Base-by-base conservation (phyloP, 37 sponge, comb jelly and placozoan species). In the Corticium candelabrum region DNA sequence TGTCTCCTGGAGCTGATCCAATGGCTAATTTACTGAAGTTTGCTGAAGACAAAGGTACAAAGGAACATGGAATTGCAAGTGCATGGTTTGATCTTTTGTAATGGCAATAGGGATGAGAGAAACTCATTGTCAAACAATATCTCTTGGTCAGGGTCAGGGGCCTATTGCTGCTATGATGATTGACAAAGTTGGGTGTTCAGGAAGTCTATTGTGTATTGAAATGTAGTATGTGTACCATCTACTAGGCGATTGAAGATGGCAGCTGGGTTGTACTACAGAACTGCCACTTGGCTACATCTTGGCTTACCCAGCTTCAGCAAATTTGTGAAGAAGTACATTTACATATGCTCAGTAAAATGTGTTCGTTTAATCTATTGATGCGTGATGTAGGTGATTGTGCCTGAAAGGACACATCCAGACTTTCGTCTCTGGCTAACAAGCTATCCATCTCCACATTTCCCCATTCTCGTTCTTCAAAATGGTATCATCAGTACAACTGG, bases 111-210 rank as follows among this genome's bases (percentile, higher is more conserved):
- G 62, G 15, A 50, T 50, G 62, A 21, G 62, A 21, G 62, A 21
- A 27, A 21, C 11, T 27, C 62, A 21, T 11, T 50, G 62, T 21
- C 11, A 50, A 27, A 50, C 62, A 37, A 82, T 85, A 3, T 82
- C 86, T 39, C 81, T 85, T 36, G 86, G 86, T 15, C 86, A 85
- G 62, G 86, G 86, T 31, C 86, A 85, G 67, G 86, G 86, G n/a
- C 86, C 86, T 7, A 82, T 85, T 32, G 86, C 86, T 2, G 81
- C 56, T 67, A 57, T 67, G 40, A 83, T 82, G 81, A 85, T 85
- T 67, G 37, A 85, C 7, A 68, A 85, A 21, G 62, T 50, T 11
- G 15, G 62, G 15, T 11, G 21, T 50, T 15, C 36, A 27, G 21
- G 11, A 27, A 27, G 62, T 21, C 21, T 50, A 27, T 50, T 50